phyloP scores from a whole-genome alignment of 53 echinoderm and acorn worm genomes.

The Hippasteria phrygiana region DNA sequence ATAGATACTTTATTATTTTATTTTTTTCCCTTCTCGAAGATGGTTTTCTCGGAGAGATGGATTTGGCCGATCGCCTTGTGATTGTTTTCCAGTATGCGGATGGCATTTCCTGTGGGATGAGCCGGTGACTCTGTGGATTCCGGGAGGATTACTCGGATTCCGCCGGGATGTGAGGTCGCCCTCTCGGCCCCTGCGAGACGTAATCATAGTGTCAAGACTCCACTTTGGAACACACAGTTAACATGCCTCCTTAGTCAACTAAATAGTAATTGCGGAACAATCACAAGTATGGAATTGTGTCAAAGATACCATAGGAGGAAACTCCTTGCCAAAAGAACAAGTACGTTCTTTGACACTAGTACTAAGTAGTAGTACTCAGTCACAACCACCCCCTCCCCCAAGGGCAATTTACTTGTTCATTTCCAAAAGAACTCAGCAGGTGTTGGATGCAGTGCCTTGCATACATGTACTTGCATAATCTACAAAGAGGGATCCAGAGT shows the following conservation, averaged over 20 bases:
- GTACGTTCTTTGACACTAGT: too few species aligned
- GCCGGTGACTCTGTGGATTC: neutral
- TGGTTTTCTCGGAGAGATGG: neutral
- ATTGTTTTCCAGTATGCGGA: constrained; percentile 6
- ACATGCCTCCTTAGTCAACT: neutral
- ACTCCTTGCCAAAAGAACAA: too few species aligned
- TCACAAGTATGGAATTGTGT: neutral
- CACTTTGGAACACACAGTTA: neutral
- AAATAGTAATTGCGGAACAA: neutral
- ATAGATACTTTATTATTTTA: neutral
- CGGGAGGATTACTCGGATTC: neutral
- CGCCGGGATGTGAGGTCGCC: neutral
- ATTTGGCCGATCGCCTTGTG: neutral
- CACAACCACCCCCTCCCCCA: too few species aligned
- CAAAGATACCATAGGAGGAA: too few species aligned
- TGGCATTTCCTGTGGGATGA: constrained; percentile 4
- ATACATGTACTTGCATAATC: too few species aligned
- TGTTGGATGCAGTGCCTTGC: too few species aligned
- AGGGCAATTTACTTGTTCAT: too few species aligned
- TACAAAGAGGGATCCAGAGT: too few species aligned
- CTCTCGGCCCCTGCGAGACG: neutral
- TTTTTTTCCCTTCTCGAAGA: neutral
- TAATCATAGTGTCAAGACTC: neutral
- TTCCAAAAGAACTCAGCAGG: too few species aligned
- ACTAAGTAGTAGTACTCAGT: too few species aligned